A percentile compares a stretch with the other conserved stretches of the same genome.
Conservation (phyloP, 2,797 vertebrate genomes). For the Rhinichthys osculus region DNA sequence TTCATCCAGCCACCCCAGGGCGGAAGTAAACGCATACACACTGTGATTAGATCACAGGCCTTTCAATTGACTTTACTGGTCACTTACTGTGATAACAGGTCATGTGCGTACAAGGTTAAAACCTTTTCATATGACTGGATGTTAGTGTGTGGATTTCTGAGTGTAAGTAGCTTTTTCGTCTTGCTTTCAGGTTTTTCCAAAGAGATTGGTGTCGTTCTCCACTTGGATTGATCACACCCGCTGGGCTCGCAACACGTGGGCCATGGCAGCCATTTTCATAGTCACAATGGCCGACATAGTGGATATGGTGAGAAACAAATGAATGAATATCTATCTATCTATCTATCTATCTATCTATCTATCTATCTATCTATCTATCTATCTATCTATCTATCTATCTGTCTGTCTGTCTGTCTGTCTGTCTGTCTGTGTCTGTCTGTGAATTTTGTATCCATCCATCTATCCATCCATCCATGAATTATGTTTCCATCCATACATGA, state of each 20-base stretch:
- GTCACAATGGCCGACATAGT: conserved; percentile 89
- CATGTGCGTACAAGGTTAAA: neutral
- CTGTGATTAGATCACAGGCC: conserved; percentile 18
- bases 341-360: neutral
- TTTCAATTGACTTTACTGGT: conserved; percentile 8
- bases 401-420: fast-evolving
- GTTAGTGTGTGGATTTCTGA: neutral
- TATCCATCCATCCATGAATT: too few species aligned
- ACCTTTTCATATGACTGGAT: neutral
- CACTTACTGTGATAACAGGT: neutral
- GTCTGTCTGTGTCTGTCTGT: too few species aligned
- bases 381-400: neutral
- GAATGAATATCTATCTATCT: neutral
- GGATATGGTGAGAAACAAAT: conserved; percentile 84
- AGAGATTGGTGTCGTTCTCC: conserved; percentile 92
- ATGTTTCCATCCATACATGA: too few species aligned
- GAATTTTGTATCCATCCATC: too few species aligned
- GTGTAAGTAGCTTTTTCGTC: conserved; percentile 10
- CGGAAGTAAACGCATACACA: neutral
- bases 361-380: neutral
- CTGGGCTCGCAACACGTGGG: conserved; percentile 96
- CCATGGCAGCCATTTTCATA: conserved; percentile 94
- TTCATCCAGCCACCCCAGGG: neutral
- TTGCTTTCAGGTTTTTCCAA: conserved; percentile 83
- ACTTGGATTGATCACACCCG: conserved; percentile 96